Percentiles rank a stretch among this genome's conserved stretches.
phyloP scores from a whole-genome alignment of 2,888 invertebrate species.

The Stomorhina lunata region DNA sequence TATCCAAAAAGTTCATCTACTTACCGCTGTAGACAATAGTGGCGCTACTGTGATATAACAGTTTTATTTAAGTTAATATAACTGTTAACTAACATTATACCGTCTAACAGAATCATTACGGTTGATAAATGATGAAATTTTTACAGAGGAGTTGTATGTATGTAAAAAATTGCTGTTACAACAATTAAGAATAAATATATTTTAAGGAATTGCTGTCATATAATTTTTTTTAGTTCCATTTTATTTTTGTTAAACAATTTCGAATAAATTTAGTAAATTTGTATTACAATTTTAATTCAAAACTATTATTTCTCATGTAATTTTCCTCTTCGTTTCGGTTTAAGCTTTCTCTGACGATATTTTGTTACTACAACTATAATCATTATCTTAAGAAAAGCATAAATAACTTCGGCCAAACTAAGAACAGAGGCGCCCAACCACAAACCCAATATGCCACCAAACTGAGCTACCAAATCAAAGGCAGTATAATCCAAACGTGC shows the following conservation, averaged over 20 bases:
- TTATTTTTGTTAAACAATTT: too few species aligned
- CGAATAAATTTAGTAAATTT: too few species aligned
- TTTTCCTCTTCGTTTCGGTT: background rate
- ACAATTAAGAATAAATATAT: too few species aligned
- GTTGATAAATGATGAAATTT: too few species aligned
- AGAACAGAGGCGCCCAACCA: conserved; percentile 80
- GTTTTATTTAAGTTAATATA: background rate
- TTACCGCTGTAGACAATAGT: background rate
- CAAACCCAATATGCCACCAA: conserved; percentile 80
- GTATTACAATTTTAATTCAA: too few species aligned
- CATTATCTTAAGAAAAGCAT: conserved; percentile 64
- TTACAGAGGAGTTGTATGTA: too few species aligned
- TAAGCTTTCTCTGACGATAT: background rate
- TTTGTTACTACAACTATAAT: background rate
- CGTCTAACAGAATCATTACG: too few species aligned
- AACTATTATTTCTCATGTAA: background rate
- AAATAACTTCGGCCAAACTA: conserved; percentile 77
- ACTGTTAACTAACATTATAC: background rate
- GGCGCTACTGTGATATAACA: background rate
- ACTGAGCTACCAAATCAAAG: conserved; percentile 78
- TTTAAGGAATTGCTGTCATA: too few species aligned
- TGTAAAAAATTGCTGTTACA: too few species aligned
- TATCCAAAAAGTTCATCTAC: background rate
- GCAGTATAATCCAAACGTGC: conserved; percentile 77
- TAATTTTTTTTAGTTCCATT: too few species aligned